Percentiles rank a stretch among this genome's conserved stretches.
Conservation (phyloP, 37 sponge, comb jelly and placozoan species). For the Halichondria panicea region DNA sequence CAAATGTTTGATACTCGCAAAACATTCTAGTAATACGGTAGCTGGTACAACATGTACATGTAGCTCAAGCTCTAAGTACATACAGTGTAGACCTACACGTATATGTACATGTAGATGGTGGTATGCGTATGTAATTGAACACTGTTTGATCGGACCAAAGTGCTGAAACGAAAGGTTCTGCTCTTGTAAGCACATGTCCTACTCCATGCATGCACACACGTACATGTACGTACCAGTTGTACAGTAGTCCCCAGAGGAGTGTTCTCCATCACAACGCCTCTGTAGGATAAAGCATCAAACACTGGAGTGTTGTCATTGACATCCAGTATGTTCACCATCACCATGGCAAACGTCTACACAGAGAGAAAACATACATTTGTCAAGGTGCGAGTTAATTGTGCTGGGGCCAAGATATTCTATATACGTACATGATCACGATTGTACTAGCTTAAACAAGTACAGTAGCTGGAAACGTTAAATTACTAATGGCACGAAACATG, state of each 20-base stretch:
- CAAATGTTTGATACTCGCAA: too few species aligned
- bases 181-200: neutral
- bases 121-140: neutral
- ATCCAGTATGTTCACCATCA: constrained; percentile 53
- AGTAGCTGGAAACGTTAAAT: neutral
- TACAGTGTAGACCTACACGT: too few species aligned
- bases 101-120: neutral
- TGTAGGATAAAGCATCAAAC: constrained; percentile 16
- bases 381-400: too few species aligned
- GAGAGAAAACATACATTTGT: neutral
- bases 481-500: too few species aligned
- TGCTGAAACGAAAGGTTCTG: neutral
- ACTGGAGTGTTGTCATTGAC: constrained; percentile 75
- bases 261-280: constrained; percentile 35
- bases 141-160: neutral
- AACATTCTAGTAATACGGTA: too few species aligned
- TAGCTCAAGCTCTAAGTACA: too few species aligned
- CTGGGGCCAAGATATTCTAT: too few species aligned
- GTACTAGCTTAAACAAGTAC: neutral
- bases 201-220: neutral
- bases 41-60: too few species aligned
- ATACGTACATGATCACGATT: neutral
- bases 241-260: constrained; percentile 27
- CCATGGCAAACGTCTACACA: constrained; percentile 28
- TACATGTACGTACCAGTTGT: neutral